Conservation (phyloP, 2,113 vertebrate species). For the Ahaetulla prasina region DNA sequence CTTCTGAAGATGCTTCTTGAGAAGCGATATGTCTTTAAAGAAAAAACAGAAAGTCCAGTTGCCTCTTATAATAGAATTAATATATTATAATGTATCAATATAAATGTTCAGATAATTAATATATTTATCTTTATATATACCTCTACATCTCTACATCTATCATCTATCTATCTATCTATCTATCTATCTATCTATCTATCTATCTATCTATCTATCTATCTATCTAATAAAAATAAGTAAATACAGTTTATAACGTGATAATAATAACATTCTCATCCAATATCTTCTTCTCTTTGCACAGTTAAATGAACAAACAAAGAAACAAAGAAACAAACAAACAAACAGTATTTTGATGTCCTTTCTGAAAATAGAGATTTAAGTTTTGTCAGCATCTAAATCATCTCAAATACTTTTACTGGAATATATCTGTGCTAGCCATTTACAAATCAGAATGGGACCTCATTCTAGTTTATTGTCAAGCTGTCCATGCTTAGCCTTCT, state of each 20-base stretch:
- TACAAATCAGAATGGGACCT: neutral
- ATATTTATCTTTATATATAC: no score
- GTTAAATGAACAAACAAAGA: neutral
- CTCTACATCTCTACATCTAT: no score
- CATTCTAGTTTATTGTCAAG: neutral
- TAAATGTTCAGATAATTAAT: no score
- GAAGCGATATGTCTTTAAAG: no score
- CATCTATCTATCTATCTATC: no score
- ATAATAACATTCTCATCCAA: neutral
- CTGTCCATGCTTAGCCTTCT: neutral
- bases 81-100: no score
- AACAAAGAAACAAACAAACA: neutral
- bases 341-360: neutral
- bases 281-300: neutral
- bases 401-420: neutral
- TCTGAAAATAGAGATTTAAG: neutral
- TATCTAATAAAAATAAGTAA: neutral
- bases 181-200: no score
- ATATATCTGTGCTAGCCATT: neutral
- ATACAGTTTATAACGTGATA: neutral
- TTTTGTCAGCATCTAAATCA: neutral
- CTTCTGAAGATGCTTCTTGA: no score
- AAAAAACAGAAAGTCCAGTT: no score
- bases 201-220: no score
- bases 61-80: no score